A percentile compares a stretch with the other conserved stretches of the same genome.
Evolutionary conservation across 1,140 invertebrate genomes (phyloP).

Genomic region (Leptinotarsa defecta): DNA sequence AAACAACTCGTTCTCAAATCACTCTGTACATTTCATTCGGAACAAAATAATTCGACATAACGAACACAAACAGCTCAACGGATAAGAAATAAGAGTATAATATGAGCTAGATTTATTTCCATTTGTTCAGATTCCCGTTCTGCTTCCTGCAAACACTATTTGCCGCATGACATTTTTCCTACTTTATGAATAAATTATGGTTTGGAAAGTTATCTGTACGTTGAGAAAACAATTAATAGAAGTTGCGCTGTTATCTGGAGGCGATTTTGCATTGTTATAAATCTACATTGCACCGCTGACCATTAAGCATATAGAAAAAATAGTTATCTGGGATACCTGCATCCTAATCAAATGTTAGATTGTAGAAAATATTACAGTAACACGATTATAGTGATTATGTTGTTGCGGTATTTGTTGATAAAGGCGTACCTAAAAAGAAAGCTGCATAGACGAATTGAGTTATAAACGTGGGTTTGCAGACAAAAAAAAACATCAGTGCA

Average conservation of each 20-base stretch:
- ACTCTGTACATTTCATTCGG: no score
- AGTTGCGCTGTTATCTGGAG: slow-evolving; percentile 23
- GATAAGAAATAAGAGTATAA: not conserved
- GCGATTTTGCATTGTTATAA: slow-evolving; percentile 18
- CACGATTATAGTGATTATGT: slow-evolving; percentile 3
- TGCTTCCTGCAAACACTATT: slow-evolving; percentile 38
- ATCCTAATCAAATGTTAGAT: slow-evolving; percentile 19
- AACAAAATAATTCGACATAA: no score
- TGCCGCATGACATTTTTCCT: slow-evolving; percentile 31
- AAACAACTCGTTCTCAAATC: no score
- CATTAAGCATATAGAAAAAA: slow-evolving; percentile 17
- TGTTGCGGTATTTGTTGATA: not conserved
- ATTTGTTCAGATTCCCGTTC: slow-evolving; percentile 21
- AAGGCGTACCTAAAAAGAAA: not conserved
- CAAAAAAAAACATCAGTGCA: no score
- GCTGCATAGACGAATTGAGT: no score
- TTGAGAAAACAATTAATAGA: slow-evolving; percentile 36
- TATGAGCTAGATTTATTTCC: slow-evolving; percentile 18
- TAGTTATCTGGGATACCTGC: slow-evolving; percentile 19
- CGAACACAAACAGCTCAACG: no score
- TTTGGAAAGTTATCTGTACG: slow-evolving; percentile 36
- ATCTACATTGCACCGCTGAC: slow-evolving; percentile 13
- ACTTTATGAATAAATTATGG: slow-evolving; percentile 37
- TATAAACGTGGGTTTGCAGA: no score
- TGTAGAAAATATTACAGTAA: slow-evolving; percentile 12